Evolutionary conservation across 2,113 vertebrate species (phyloP).

Genomic region (Callipepla squamata): DNA sequence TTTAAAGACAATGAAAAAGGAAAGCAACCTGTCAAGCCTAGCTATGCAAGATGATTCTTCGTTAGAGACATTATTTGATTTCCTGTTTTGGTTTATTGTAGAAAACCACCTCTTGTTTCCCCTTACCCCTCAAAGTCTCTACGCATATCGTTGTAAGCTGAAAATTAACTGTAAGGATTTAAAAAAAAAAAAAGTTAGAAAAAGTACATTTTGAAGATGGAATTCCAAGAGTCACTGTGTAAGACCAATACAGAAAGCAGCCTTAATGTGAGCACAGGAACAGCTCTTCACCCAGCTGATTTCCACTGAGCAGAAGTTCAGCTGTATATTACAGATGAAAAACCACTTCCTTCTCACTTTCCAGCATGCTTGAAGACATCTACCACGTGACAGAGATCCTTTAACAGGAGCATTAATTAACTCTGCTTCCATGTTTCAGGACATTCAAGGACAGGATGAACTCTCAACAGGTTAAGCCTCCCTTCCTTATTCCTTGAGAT

Average conservation of each 20-base stretch:
- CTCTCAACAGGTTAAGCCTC: background rate
- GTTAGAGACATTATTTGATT: background rate
- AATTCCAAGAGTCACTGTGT: background rate
- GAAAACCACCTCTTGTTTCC: background rate
- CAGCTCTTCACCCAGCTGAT: background rate
- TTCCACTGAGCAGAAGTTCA: background rate
- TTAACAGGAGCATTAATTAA: background rate
- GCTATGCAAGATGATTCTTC: background rate
- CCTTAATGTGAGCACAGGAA: background rate
- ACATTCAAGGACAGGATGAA: background rate
- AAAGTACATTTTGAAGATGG: background rate
- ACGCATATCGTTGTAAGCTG: background rate
- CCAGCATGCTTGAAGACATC: background rate
- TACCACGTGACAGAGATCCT: background rate
- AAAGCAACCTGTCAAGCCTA: background rate
- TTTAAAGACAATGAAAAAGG: conserved; percentile 20
- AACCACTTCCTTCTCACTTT: background rate
- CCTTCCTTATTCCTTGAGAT: background rate
- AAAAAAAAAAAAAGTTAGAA: background rate
- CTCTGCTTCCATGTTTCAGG: background rate
- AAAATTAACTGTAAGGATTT: background rate
- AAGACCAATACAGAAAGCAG: background rate
- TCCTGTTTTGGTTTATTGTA: background rate
- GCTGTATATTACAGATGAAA: background rate
- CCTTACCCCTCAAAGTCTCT: background rate